Evolutionary conservation across 2,888 invertebrate genomes (phyloP).

Genomic region (Hydroisotoma schaefferi): DNA sequence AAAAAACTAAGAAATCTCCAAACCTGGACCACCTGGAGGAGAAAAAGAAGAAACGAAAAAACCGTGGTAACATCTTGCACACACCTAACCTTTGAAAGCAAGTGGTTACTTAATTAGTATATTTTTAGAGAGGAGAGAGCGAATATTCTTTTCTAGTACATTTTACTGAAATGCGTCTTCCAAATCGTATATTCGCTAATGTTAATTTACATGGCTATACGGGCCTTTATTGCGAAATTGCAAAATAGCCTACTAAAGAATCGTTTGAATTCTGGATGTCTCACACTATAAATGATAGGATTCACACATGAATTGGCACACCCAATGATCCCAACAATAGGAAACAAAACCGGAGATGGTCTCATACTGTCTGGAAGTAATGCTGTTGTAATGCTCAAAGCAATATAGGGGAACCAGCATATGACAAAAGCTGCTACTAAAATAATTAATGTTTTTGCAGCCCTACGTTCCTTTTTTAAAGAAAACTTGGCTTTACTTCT

Average conservation of each 20-base stretch:
- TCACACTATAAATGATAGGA: slow-evolving; percentile 91
- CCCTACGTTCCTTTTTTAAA: slow-evolving; percentile 85
- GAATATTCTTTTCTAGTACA: too few relatives aligned
- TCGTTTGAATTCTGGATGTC: slow-evolving; percentile 85
- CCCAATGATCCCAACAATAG: slow-evolving; percentile 91
- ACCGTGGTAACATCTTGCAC: not conserved
- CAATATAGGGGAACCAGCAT: slow-evolving; percentile 96
- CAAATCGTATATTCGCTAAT: too few relatives aligned
- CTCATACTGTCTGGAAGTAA: slow-evolving; percentile 22
- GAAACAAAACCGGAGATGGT: slow-evolving; percentile 72
- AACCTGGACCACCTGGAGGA: too few relatives aligned
- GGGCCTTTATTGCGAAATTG: not conserved
- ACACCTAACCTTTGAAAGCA: not conserved
- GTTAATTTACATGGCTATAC: too few relatives aligned
- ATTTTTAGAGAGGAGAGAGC: too few relatives aligned
- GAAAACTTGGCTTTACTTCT: slow-evolving; percentile 58
- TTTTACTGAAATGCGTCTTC: too few relatives aligned
- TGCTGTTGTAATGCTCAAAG: slow-evolving; percentile 51
- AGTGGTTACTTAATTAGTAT: too few relatives aligned
- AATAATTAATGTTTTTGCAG: slow-evolving; percentile 90
- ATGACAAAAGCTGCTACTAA: slow-evolving; percentile 97
- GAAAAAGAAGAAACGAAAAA: too few relatives aligned
- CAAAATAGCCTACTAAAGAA: slow-evolving; percentile 76
- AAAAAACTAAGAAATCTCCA: too few relatives aligned
- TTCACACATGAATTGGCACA: slow-evolving; percentile 88